Evolutionary conservation across 2,113 vertebrate species (phyloP).

Genomic region (Smithornis capensis): DNA sequence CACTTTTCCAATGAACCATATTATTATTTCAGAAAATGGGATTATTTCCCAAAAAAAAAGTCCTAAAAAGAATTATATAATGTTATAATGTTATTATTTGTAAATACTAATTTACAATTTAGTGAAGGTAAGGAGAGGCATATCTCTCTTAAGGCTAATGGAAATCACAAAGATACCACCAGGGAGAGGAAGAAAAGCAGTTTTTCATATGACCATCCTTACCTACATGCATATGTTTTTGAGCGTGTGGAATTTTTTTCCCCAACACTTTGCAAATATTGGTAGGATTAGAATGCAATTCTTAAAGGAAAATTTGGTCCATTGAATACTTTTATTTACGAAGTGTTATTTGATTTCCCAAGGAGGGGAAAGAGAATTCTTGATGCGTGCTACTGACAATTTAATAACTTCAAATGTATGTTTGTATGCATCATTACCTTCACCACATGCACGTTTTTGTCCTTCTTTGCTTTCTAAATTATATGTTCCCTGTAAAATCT

Average conservation of each 20-base stretch:
- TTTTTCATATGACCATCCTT: background rate
- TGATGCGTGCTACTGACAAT: background rate
- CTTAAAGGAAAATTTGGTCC: background rate
- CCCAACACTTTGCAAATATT: background rate
- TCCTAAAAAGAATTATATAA: too few species aligned
- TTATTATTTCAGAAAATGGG: background rate
- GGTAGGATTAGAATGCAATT: background rate
- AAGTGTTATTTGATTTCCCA: background rate
- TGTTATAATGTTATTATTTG: background rate
- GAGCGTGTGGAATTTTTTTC: background rate
- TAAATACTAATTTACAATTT: background rate
- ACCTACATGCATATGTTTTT: background rate
- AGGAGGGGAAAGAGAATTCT: background rate
- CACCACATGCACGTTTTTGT: background rate
- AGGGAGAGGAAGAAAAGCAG: background rate
- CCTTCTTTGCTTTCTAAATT: background rate
- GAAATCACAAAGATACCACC: background rate
- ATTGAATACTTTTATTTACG: background rate
- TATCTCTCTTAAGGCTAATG: background rate
- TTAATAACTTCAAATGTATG: background rate
- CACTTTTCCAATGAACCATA: background rate
- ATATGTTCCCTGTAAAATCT: background rate
- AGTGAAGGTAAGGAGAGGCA: background rate
- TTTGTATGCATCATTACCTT: background rate
- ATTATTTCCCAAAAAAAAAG: too few species aligned